Evolutionary conservation across 64 coral and sea anemone species (phyloP).

Genomic region (Stylophora pistillata): DNA sequence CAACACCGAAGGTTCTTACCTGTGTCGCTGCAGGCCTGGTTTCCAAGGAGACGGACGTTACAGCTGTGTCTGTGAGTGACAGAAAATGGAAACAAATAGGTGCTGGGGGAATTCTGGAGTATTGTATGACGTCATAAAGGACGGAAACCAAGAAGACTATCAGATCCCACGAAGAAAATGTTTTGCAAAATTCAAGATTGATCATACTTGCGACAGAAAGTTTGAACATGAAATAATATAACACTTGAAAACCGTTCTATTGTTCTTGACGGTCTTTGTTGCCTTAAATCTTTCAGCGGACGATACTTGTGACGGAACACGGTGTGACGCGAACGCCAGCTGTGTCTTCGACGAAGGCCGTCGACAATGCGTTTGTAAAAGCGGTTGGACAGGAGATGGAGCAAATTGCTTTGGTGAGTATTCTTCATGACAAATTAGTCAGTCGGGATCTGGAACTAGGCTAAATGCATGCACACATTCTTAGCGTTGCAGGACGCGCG

Average conservation of each 20-base stretch:
- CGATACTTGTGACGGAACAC: conserved; percentile 46
- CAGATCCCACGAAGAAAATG: too few relatives aligned
- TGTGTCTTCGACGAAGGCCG: conserved; percentile 21
- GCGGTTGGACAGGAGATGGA: conserved; percentile 5
- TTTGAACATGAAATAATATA: background rate
- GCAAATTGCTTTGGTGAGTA: conserved; percentile 22
- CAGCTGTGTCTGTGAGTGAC: conserved; percentile 42
- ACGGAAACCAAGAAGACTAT: too few relatives aligned
- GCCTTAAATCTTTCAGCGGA: conserved; percentile 18
- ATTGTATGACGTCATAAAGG: too few relatives aligned
- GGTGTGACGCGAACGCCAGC: conserved; percentile 49
- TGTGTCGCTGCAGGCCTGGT: conserved; percentile 59
- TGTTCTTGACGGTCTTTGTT: background rate
- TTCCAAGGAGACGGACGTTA: conserved; percentile 54
- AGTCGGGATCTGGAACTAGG: too few relatives aligned
- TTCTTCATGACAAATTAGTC: too few relatives aligned
- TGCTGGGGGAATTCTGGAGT: too few relatives aligned
- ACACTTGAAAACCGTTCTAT: background rate
- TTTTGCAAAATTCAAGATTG: too few relatives aligned
- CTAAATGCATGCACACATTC: too few relatives aligned
- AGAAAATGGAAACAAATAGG: too few relatives aligned
- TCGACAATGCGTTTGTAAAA: background rate
- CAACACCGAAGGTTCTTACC: conserved; percentile 55
- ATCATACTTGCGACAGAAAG: too few relatives aligned
- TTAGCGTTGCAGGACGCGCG: too few relatives aligned